phyloP scores from a whole-genome alignment of 2,888 invertebrate species.

The Seira sanloemensis region DNA sequence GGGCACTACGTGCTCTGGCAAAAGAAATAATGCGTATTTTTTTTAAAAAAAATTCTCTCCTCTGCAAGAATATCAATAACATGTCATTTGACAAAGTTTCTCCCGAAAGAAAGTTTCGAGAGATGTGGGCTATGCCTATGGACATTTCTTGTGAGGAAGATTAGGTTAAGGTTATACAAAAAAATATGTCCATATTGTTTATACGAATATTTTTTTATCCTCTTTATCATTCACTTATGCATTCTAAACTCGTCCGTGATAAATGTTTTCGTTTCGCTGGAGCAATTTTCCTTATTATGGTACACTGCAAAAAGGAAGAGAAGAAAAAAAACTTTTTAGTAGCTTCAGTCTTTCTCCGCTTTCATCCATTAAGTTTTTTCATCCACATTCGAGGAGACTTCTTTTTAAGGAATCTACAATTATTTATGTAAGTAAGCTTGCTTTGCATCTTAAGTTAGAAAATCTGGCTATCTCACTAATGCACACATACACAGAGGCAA shows the following conservation, averaged over 20 bases:
- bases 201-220: slow-evolving; percentile 21
- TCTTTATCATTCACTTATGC: slow-evolving; percentile 41
- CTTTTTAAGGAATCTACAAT: slow-evolving; percentile 10
- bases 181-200: not conserved
- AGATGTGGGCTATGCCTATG: not conserved
- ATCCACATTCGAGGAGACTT: not conserved
- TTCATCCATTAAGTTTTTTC: slow-evolving; percentile 4
- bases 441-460: slow-evolving; percentile 24
- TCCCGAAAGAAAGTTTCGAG: not conserved
- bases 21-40: not conserved
- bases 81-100: slow-evolving; percentile 1
- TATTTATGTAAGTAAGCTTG: slow-evolving; percentile 22
- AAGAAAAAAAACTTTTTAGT: slow-evolving; percentile 4
- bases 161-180: not conserved
- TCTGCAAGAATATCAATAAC: not conserved
- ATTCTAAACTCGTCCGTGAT: slow-evolving; percentile 46
- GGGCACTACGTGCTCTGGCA: slow-evolving; percentile 2
- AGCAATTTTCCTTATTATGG: slow-evolving; percentile 8
- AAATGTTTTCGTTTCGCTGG: slow-evolving; percentile 40
- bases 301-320: too few relatives aligned
- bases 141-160: not conserved
- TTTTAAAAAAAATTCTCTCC: not conserved
- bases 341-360: not conserved
- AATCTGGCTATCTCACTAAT: slow-evolving; percentile 16
- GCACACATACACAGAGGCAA: not conserved